Evolutionary conservation across 2,888 invertebrate genomes (phyloP).

Genomic region (Ophion ellenae): DNA sequence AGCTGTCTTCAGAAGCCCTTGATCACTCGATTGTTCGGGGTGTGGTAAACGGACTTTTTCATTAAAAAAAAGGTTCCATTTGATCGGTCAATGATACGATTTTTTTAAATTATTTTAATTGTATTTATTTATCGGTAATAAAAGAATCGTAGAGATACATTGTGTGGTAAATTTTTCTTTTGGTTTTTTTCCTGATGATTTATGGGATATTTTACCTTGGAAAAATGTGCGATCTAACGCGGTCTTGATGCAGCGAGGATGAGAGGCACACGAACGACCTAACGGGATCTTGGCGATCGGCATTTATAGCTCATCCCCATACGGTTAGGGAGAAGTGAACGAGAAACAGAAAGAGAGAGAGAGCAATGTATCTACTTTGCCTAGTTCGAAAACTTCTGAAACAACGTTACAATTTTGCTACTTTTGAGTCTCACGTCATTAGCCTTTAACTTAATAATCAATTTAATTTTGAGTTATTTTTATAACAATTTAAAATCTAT

Average conservation of each 20-base stretch:
- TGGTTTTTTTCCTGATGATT: neutral
- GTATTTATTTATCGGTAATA: neutral
- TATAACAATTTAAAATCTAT: too few species aligned
- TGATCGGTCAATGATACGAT: neutral
- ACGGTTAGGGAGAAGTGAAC: slow-evolving; percentile 46
- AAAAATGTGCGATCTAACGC: slow-evolving; percentile 27
- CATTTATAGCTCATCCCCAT: slow-evolving; percentile 69
- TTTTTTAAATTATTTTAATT: neutral
- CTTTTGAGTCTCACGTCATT: neutral
- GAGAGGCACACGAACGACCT: slow-evolving; percentile 54
- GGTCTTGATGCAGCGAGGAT: slow-evolving; percentile 56
- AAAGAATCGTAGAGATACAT: neutral
- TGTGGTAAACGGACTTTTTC: neutral
- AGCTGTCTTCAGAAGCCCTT: neutral
- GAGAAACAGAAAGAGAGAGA: slow-evolving; percentile 25
- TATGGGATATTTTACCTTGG: neutral
- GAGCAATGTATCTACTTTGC: slow-evolving; percentile 28
- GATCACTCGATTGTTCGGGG: neutral
- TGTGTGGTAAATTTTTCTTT: neutral
- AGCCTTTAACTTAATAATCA: too few species aligned
- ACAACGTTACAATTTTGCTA: slow-evolving; percentile 39
- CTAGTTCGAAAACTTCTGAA: slow-evolving; percentile 40
- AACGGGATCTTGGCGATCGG: slow-evolving; percentile 62
- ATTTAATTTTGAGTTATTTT: too few species aligned
- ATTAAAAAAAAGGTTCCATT: neutral